phyloP scores from a whole-genome alignment of 2,113 vertebrate genomes.

The Bettongia penicillata region DNA sequence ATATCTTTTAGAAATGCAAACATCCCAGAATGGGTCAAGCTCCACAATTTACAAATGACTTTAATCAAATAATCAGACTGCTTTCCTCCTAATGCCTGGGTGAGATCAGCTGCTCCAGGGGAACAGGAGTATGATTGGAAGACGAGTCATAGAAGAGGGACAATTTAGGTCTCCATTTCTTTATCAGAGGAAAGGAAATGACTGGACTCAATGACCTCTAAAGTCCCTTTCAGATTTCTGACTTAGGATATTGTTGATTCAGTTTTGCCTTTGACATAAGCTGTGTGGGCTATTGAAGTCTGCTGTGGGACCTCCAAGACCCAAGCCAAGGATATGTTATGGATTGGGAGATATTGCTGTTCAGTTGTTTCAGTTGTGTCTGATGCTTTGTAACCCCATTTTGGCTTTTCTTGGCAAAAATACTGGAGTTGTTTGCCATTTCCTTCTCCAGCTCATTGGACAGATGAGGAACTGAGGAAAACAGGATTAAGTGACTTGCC shows the following conservation, averaged over 20 bases:
- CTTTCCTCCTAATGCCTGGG: constrained; percentile 51
- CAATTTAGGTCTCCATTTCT: background rate
- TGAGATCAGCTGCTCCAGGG: constrained; percentile 21
- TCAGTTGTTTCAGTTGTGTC: no score
- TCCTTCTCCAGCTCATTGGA: background rate
- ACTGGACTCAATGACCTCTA: background rate
- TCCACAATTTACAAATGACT: constrained; percentile 64
- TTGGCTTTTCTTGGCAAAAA: no score
- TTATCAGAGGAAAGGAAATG: background rate
- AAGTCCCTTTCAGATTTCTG: background rate
- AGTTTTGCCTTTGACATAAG: background rate
- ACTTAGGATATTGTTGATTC: background rate
- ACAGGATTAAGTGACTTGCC: background rate
- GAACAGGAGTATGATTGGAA: background rate
- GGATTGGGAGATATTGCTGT: no score
- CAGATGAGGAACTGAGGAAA: background rate
- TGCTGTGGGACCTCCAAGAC: background rate
- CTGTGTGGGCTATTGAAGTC: background rate
- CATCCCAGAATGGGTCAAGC: constrained; percentile 45
- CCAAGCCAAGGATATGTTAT: no score
- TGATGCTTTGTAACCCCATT: no score
- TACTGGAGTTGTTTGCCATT: no score
- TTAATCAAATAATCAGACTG: constrained; percentile 69
- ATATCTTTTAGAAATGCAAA: constrained; percentile 53
- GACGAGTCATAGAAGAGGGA: background rate